Percentiles rank a stretch among this genome's conserved stretches.
Conservation (phyloP, 2,888 invertebrate genomes). For the Eupeodes luniger region DNA sequence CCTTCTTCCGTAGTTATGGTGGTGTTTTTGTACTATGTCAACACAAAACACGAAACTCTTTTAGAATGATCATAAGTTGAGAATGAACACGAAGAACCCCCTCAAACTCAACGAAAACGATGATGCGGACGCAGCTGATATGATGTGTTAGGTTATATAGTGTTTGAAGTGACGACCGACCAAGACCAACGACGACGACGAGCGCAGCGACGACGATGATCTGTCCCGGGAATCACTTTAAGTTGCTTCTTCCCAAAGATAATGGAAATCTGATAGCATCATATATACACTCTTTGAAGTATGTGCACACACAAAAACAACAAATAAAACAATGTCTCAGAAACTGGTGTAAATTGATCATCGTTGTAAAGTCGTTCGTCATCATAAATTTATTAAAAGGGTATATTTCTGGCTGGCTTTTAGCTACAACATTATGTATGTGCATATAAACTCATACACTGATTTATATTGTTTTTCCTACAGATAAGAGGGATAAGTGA, state of each 20-base stretch:
- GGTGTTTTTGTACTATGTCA: not conserved
- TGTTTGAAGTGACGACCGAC: not conserved
- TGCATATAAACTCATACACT: not conserved
- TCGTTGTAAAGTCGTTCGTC: conserved; percentile 38
- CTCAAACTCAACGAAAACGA: not conserved
- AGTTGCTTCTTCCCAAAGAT: conserved; percentile 49
- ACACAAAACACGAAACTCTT: conserved; percentile 26
- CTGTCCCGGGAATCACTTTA: conserved; percentile 63
- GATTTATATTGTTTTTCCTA: conserved; percentile 18
- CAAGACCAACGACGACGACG: no score
- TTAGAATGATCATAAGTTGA: not conserved
- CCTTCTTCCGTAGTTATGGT: conserved; percentile 18
- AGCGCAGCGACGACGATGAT: conserved; percentile 43
- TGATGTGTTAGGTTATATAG: conserved; percentile 46
- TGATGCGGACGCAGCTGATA: conserved; percentile 29
- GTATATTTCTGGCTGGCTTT: conserved; percentile 13
- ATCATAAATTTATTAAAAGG: conserved; percentile 47
- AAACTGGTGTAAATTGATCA: conserved; percentile 61
- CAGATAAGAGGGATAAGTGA: not conserved
- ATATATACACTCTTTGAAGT: conserved; percentile 2
- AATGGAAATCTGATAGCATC: conserved; percentile 61
- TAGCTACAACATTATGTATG: not conserved
- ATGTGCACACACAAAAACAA: not conserved
- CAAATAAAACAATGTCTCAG: conserved; percentile 34
- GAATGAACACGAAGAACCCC: not conserved